Percentiles rank a stretch among this genome's conserved stretches.
These are phyloP conservation scores for Amyelois transitella DNA, from an alignment of 1,140 invertebrate genomes.

Conservation along the genomic window DNA sequence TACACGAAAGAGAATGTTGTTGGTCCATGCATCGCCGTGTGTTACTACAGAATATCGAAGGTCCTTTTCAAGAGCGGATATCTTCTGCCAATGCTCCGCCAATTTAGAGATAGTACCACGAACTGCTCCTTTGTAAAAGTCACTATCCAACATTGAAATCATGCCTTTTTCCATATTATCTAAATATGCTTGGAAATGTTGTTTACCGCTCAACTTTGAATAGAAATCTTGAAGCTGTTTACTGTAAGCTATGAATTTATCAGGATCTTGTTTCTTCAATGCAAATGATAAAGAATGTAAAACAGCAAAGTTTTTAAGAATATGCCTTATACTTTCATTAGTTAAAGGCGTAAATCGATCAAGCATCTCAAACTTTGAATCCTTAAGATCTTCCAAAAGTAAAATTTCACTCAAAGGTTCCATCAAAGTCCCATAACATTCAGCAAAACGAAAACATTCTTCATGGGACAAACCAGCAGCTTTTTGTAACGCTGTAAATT, in stretches of 20 bases:
- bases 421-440: slow-evolving; percentile 45
- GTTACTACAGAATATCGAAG: slow-evolving; percentile 10
- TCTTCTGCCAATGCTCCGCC: background rate
- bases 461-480: slow-evolving; percentile 21
- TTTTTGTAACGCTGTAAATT: slow-evolving; percentile 39
- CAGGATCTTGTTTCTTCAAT: slow-evolving; percentile 54
- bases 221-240: background rate
- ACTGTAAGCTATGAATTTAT: slow-evolving; percentile 23
- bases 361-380: slow-evolving; percentile 56
- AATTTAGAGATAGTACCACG: slow-evolving; percentile 2
- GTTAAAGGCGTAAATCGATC: slow-evolving; percentile 62
- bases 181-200: background rate
- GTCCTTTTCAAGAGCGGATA: background rate
- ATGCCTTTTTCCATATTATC: background rate
- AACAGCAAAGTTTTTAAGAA: slow-evolving; percentile 71
- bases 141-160: slow-evolving; percentile 8
- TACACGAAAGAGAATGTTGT: slow-evolving; percentile 21
- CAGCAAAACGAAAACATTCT: slow-evolving; percentile 43
- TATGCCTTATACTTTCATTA: slow-evolving; percentile 54
- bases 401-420: slow-evolving; percentile 64
- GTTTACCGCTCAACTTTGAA: background rate
- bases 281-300: slow-evolving; percentile 75
- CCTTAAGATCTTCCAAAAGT: slow-evolving; percentile 74
- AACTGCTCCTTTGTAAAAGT: slow-evolving; percentile 9
- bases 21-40: slow-evolving; percentile 25